Evolutionary conservation across 2,888 invertebrate species (phyloP).

Genomic region (Melieria picta): DNA sequence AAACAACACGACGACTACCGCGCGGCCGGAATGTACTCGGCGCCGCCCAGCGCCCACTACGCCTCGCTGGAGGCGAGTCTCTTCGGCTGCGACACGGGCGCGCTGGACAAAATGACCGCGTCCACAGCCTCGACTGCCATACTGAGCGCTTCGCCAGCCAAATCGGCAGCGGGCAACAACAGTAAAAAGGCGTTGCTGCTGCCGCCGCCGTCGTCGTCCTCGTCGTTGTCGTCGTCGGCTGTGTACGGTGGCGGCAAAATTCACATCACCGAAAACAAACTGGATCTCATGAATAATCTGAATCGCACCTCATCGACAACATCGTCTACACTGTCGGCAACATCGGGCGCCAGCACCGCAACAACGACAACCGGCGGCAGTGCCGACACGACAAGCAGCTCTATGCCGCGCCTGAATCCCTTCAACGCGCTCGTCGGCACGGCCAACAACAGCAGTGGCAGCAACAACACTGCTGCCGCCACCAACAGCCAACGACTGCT

Average conservation of each 20-base stretch:
- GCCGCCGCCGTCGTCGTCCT: not conserved
- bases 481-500: conserved; percentile 29
- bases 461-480: conserved; percentile 1
- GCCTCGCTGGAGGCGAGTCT: conserved; percentile 39
- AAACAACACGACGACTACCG: conserved; percentile 54
- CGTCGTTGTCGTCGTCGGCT: not conserved
- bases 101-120: conserved; percentile 57
- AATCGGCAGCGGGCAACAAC: conserved; percentile 29
- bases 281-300: conserved; percentile 60
- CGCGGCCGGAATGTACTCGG: conserved; percentile 64
- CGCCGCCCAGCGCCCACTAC: conserved; percentile 65
- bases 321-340: conserved; percentile 40
- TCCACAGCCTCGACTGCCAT: conserved; percentile 60
- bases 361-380: conserved; percentile 37
- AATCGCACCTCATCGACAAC: conserved; percentile 48
- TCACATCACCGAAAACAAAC: conserved; percentile 66
- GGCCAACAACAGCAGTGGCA: conserved; percentile 31
- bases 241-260: conserved; percentile 52
- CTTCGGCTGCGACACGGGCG: conserved; percentile 44
- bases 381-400: not conserved
- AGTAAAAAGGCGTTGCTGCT: not conserved
- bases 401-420: conserved; percentile 42
- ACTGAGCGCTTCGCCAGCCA: conserved; percentile 54
- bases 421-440: conserved; percentile 40
- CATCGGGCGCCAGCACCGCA: conserved; percentile 37